phyloP scores from a whole-genome alignment of 2,888 invertebrate species.

The Zele albiditarsus region DNA sequence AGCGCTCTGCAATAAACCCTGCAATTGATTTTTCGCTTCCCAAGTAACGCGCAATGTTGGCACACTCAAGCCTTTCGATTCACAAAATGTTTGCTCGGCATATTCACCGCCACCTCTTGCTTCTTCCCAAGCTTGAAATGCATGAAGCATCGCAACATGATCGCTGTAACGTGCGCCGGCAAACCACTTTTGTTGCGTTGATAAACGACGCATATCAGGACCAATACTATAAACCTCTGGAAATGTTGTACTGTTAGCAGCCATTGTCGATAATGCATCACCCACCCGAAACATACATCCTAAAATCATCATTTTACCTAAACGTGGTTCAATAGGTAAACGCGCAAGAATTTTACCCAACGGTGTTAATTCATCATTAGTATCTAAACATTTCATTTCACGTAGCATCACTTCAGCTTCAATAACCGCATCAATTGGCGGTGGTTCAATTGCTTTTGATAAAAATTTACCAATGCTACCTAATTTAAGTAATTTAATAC shows the following conservation, averaged over 20 bases:
- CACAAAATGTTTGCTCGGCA: slow-evolving; percentile 90
- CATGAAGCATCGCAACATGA: slow-evolving; percentile 95
- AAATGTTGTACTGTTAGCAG: slow-evolving; percentile 95
- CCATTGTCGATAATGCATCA: slow-evolving; percentile 93
- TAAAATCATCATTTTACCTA: slow-evolving; percentile 97
- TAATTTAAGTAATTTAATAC: slow-evolving; percentile 90
- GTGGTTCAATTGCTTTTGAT: slow-evolving; percentile 96
- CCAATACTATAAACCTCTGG: slow-evolving; percentile 94
- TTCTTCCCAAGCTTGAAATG: slow-evolving; percentile 88
- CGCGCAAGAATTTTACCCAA: slow-evolving; percentile 94
- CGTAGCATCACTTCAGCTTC: slow-evolving; percentile 90
- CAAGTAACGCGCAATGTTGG: slow-evolving; percentile 92
- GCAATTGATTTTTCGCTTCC: slow-evolving; percentile 89
- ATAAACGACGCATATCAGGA: slow-evolving; percentile 83
- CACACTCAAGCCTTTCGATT: slow-evolving; percentile 90
- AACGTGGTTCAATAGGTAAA: slow-evolving; percentile 94
- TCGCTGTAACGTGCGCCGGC: slow-evolving; percentile 93
- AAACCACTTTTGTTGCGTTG: slow-evolving; percentile 88
- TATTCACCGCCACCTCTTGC: slow-evolving; percentile 81
- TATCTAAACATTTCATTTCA: slow-evolving; percentile 94
- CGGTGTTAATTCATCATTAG: slow-evolving; percentile 90
- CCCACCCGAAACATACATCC: slow-evolving; percentile 94
- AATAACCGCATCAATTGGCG: slow-evolving; percentile 97
- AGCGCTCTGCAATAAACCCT: slow-evolving; percentile 80
- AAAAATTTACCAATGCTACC: slow-evolving; percentile 96